Base-by-base conservation (phyloP, 2,113 vertebrate genomes). In the Syngnathus typhle region DNA sequence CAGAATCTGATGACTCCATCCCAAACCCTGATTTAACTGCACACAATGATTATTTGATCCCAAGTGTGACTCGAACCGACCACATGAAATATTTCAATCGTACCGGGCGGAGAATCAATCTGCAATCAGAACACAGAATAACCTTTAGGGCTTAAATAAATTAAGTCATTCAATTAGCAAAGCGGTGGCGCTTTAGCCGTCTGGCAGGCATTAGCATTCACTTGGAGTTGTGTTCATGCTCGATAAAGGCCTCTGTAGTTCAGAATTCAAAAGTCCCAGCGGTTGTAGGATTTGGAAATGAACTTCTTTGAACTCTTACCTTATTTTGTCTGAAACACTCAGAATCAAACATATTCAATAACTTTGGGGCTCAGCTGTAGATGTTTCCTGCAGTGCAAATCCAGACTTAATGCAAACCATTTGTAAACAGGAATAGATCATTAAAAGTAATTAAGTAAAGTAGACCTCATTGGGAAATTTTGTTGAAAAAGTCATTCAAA, bases 151-250 rank as follows among this genome's bases (percentile, higher is more conserved):
- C 23, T 58, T 23, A 32, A n/a, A 59, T 10, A 21, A 43, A 61
- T 61, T 39, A 61, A 44, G 66, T 21, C 6, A 59, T 47, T 27
- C 32, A 32, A 32, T 59, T 37, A 59, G 41, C 10, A 67, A 58
- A 47, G 13, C 1, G 21, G 13, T 46, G 61, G 36, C 10, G 37
- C 41, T 51, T 69, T 69, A 52, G 21, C 32, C 44, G 19, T 68
- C 36, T 36, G 19, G 21, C 44, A 41, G 46, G 16, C 38, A 11
- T 43, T 27, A n/a, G 46, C 16, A 54, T 61, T 62, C 3, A 52
- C 39, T 60, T 15, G 27, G 7, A 38, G 32, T 6, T 19, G 27
- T 36, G 15, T 64, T 49, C 27, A 19, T 32, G 62, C 27, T 18
- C 15, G 12, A 41, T 61, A 61, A 61, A 61, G 38, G 5, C 37